A percentile compares a stretch with the other conserved stretches of the same genome.
These are phyloP conservation scores for Holocentrus rufus DNA, from an alignment of 2,797 vertebrate species.

Conservation along the genomic window DNA sequence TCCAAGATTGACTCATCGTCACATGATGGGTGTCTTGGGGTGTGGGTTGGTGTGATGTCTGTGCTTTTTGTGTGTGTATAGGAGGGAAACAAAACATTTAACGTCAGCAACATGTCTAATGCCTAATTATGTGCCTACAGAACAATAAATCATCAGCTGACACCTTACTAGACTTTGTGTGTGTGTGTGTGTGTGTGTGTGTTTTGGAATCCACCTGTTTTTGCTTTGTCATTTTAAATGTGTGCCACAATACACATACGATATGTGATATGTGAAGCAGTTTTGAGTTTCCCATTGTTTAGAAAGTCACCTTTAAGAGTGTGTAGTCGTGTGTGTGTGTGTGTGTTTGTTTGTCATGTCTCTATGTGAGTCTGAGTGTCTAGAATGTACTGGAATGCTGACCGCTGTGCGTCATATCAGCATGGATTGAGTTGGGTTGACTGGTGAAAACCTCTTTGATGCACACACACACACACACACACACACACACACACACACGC, in stretches of 20 bases:
- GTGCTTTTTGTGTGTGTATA: background rate
- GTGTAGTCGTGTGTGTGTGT: background rate
- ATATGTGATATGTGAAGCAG: too few relatives aligned
- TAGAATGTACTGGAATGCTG: constrained; percentile 10
- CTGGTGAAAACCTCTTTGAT: background rate
- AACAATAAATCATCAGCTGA: too few relatives aligned
- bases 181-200: background rate
- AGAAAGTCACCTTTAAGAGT: too few relatives aligned
- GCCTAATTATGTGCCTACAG: too few relatives aligned
- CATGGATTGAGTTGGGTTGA: background rate
- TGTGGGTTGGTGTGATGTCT: background rate
- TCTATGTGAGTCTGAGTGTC: too few relatives aligned
- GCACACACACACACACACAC: constrained; percentile 3
- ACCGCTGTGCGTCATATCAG: background rate
- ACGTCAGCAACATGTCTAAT: too few relatives aligned
- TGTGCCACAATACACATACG: too few relatives aligned
- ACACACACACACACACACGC: constrained; percentile 2
- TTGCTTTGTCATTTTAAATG: too few relatives aligned
- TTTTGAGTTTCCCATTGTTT: too few relatives aligned
- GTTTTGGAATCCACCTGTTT: background rate
- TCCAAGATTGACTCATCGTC: constrained; percentile 48
- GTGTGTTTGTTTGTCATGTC: background rate
- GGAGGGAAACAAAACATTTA: background rate
- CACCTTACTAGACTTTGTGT: background rate
- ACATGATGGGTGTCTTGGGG: constrained; percentile 31